Percentiles rank a stretch among this genome's conserved stretches.
These are phyloP conservation scores for Cephonodes hylas DNA, from an alignment of 2,888 invertebrate species.

Conservation along the genomic window DNA sequence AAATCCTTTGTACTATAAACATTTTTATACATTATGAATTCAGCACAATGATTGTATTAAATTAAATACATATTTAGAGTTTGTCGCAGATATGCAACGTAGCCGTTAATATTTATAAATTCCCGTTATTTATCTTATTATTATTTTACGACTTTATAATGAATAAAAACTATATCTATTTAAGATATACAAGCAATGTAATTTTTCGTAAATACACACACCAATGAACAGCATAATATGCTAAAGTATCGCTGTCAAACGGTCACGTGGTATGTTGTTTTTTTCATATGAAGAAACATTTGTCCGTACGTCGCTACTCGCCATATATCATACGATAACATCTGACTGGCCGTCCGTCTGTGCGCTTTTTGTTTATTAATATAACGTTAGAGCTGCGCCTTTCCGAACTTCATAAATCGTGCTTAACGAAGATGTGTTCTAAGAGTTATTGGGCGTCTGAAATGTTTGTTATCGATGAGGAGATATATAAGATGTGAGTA, in stretches of 20 bases:
- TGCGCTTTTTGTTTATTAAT: constrained; percentile 41
- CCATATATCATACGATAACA: constrained; percentile 47
- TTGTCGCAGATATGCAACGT: too few species aligned
- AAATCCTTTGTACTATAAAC: too few species aligned
- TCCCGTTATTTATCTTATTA: too few species aligned
- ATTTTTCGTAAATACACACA: not conserved
- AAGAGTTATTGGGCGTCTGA: not conserved
- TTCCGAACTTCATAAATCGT: constrained; percentile 25
- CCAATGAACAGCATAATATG: not conserved
- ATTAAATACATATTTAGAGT: too few species aligned
- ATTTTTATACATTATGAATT: too few species aligned
- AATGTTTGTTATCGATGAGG: not conserved
- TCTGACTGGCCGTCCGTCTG: constrained; percentile 37
- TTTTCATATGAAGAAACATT: constrained; percentile 36
- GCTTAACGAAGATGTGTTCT: not conserved
- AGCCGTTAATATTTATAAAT: too few species aligned
- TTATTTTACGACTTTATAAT: too few species aligned
- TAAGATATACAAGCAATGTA: not conserved
- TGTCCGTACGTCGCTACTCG: constrained; percentile 38
- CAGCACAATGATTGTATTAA: too few species aligned
- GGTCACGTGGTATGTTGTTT: constrained; percentile 19
- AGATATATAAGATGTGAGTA: not conserved
- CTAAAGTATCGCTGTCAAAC: not conserved
- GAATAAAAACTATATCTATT: too few species aligned
- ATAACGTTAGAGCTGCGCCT: constrained; percentile 39